Percentiles rank a stretch among this genome's conserved stretches.
Evolutionary conservation across 2,888 invertebrate genomes (phyloP).

Genomic region (Brachycybe producta): DNA sequence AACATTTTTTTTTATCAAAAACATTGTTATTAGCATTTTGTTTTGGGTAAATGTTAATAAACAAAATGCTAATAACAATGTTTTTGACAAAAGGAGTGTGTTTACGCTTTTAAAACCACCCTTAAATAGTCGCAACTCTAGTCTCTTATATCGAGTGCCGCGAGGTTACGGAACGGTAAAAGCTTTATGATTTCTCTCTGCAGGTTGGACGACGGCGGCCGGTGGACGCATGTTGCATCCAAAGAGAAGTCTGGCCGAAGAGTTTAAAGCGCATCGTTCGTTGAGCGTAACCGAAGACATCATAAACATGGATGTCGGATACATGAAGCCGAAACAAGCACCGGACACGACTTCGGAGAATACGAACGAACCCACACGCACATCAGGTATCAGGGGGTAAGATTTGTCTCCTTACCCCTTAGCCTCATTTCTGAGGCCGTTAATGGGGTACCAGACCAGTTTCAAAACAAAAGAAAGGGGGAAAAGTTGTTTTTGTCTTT

Average conservation of each 20-base stretch:
- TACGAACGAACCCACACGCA: not conserved
- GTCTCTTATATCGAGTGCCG: too few species aligned
- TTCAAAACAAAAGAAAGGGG: too few species aligned
- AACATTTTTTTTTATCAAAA: too few species aligned
- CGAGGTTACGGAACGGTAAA: not conserved
- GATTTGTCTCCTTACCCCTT: conserved; percentile 13
- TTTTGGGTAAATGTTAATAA: too few species aligned
- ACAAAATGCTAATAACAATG: too few species aligned
- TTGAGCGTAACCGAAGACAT: conserved; percentile 9
- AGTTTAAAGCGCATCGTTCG: not conserved
- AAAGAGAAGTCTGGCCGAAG: conserved; percentile 1
- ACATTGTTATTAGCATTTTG: too few species aligned
- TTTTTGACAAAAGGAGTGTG: too few species aligned
- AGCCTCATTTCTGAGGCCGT: not conserved
- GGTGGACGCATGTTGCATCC: not conserved
- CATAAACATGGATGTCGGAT: conserved; percentile 3
- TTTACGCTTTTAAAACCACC: too few species aligned
- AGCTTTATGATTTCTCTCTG: not conserved
- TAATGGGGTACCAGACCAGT: not conserved
- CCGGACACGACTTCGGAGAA: not conserved
- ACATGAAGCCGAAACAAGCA: not conserved
- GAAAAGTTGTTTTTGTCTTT: too few species aligned
- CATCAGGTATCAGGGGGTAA: conserved; percentile 20
- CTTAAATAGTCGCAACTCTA: too few species aligned
- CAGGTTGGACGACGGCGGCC: conserved; percentile 5